A percentile compares a stretch with the other conserved stretches of the same genome.
Conservation (phyloP, 35 echinoderm and acorn worm species). For the Lytechinus variegatus region DNA sequence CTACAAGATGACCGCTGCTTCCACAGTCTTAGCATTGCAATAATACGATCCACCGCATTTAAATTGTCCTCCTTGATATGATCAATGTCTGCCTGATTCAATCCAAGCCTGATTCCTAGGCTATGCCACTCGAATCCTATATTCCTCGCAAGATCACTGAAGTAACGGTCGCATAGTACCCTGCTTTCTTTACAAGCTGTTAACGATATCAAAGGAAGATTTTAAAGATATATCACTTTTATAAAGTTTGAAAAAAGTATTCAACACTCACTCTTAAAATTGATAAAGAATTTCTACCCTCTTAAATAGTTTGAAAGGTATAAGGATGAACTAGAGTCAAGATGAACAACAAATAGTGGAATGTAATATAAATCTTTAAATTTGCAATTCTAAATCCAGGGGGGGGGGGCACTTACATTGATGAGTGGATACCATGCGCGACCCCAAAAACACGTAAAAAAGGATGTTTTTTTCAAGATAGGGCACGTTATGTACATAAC, state of each 20-base stretch:
- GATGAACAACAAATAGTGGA: background rate
- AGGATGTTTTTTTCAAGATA: no score
- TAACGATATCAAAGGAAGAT: background rate
- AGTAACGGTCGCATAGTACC: conserved; percentile 6
- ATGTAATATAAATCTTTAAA: background rate
- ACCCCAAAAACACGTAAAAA: no score
- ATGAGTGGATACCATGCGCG: no score
- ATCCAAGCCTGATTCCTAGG: background rate
- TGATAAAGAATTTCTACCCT: background rate
- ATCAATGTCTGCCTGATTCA: conserved; percentile 18
- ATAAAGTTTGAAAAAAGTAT: no score
- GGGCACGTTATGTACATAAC: no score
- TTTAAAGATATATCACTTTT: no score
- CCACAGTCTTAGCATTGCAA: background rate
- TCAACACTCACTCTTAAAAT: no score
- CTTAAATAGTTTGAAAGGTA: background rate
- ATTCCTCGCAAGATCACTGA: conserved; percentile 12
- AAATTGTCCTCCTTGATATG: conserved; percentile 28
- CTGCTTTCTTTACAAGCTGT: background rate
- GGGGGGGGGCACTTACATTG: no score
- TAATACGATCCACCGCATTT: background rate
- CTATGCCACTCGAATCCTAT: background rate
- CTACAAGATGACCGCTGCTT: background rate
- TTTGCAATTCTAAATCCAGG: background rate
- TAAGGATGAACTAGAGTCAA: background rate